Percentiles rank a stretch among this genome's conserved stretches.
phyloP scores from a whole-genome alignment of 1,140 invertebrate genomes.

The Drosophila auraria region DNA sequence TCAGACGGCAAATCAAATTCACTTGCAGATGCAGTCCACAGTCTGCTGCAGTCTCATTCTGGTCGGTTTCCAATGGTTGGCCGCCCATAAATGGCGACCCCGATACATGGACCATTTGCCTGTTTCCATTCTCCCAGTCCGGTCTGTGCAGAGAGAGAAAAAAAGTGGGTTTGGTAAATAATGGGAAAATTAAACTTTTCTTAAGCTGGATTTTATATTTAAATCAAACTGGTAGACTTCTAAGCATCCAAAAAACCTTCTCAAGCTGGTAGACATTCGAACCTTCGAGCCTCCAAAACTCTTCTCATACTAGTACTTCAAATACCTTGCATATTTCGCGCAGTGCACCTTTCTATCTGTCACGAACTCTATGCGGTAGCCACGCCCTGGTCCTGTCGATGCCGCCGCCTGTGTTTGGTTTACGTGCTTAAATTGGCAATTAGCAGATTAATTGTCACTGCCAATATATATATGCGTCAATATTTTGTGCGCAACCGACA shows the following conservation, averaged over 20 bases:
- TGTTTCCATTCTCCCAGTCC: slow-evolving; percentile 4
- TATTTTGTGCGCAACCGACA: slow-evolving; percentile 71
- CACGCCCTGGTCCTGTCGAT: slow-evolving; percentile 53
- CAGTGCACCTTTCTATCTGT: slow-evolving; percentile 14
- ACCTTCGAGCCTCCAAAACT: too few relatives aligned
- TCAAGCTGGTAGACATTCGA: too few relatives aligned
- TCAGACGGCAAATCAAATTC: slow-evolving; percentile 71
- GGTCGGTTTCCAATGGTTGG: slow-evolving; percentile 47
- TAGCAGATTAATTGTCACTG: slow-evolving; percentile 84
- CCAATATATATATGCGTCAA: slow-evolving; percentile 79
- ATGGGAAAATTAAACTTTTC: too few relatives aligned
- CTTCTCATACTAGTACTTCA: neutral
- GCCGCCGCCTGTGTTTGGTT: slow-evolving; percentile 76
- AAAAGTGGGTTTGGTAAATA: neutral
- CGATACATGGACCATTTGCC: slow-evolving; percentile 26
- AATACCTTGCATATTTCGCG: neutral
- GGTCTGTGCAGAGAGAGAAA: slow-evolving; percentile 2
- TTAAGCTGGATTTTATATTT: too few relatives aligned
- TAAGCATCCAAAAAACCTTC: too few relatives aligned
- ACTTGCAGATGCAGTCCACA: slow-evolving; percentile 54
- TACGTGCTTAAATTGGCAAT: slow-evolving; percentile 83
- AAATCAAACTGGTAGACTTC: too few relatives aligned
- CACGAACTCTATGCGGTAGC: slow-evolving; percentile 12
- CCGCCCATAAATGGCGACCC: slow-evolving; percentile 58
- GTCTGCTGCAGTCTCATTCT: slow-evolving; percentile 15